Base-by-base conservation (phyloP, 2,888 invertebrate genomes). In the Drosophila sordidula region DNA sequence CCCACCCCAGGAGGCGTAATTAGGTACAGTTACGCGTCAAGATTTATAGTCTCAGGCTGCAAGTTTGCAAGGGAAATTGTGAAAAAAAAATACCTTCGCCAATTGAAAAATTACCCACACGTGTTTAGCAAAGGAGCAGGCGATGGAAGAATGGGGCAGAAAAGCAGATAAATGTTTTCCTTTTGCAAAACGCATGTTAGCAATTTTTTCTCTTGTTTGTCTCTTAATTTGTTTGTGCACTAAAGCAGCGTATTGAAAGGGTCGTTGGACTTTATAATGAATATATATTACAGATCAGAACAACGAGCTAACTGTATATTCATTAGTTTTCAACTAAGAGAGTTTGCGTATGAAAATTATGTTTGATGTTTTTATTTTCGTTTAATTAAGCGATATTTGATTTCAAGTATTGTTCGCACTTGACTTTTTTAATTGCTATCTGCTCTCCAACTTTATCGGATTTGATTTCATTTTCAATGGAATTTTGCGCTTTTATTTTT, bases 51-150 rank as follows among this genome's bases (percentile, higher is more conserved):
- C 36, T 14, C 16, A 18, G n/a, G 8, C 44, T 42, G 38, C 39
- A 18, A 38, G 14, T 6, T 4, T 12, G 8, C n/a, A 29, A 22
- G 12, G 26, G 2, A 9, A 56, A 45, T 45, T 50, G 45, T 47
- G 50, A 69, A 75, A 58, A 32, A 68, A 68, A 63, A 55, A 47
- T 52, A 51, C 45, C 57, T 58, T 41, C 51, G 26, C 52, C 74
- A 76, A 71, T 75, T 74, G 77, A 61, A 76, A 57, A 76, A 77
- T 74, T 54, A 42, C 72, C 51, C 22, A 45, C 50, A 57, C 56
- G 56, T 70, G 46, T 32, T n/a, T 0, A 29, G 29, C 29, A 29
- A 9, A 9, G 8, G 3, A 8, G 9, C 2, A 8, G 29, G 29
- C 9, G 0, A 29, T 6, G 6, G 5, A 4, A 5, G 32, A 9